Percentiles rank a stretch among this genome's conserved stretches.
Conservation (phyloP, 2,113 vertebrate genomes). For the Pogona vitticeps region DNA sequence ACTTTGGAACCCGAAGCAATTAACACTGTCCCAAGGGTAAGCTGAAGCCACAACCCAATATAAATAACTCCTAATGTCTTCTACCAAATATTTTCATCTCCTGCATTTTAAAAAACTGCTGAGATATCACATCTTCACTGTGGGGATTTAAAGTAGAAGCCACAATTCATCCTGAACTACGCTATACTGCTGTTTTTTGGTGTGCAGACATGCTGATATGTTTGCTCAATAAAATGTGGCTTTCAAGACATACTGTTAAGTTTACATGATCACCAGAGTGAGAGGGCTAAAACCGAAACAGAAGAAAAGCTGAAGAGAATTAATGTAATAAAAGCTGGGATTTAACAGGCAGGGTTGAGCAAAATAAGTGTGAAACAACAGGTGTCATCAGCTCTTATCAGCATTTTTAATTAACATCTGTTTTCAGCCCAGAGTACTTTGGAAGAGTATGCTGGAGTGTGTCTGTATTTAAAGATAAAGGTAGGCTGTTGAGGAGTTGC, state of each 20-base stretch:
- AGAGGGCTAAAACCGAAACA: constrained; percentile 66
- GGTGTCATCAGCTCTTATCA: constrained; percentile 69
- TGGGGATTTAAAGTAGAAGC: constrained; percentile 60
- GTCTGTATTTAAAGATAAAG: constrained; percentile 73
- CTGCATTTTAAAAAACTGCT: constrained; percentile 48
- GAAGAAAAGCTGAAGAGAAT: constrained; percentile 69
- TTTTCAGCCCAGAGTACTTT: constrained; percentile 69
- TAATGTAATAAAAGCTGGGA: constrained; percentile 66
- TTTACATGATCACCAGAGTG: constrained; percentile 66
- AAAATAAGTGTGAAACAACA: constrained; percentile 73
- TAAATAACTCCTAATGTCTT: too few relatives aligned
- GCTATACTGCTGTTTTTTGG: constrained; percentile 61
- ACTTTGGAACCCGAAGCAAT: too few relatives aligned
- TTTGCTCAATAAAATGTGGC: constrained; percentile 68
- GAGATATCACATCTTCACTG: constrained; percentile 39
- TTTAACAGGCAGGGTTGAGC: constrained; percentile 65
- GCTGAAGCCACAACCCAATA: too few relatives aligned
- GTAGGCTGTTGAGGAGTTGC: constrained; percentile 54
- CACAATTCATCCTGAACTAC: constrained; percentile 64
- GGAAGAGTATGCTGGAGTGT: constrained; percentile 50
- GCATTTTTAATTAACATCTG: constrained; percentile 74
- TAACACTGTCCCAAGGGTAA: too few relatives aligned
- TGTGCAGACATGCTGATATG: constrained; percentile 67
- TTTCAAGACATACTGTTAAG: constrained; percentile 64
- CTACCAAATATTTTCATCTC: constrained; percentile 6